Evolutionary conservation across 2,888 invertebrate species (phyloP), one percentile per base, ranked within the genome.

Genomic region (Orgyia antiqua): DNA sequence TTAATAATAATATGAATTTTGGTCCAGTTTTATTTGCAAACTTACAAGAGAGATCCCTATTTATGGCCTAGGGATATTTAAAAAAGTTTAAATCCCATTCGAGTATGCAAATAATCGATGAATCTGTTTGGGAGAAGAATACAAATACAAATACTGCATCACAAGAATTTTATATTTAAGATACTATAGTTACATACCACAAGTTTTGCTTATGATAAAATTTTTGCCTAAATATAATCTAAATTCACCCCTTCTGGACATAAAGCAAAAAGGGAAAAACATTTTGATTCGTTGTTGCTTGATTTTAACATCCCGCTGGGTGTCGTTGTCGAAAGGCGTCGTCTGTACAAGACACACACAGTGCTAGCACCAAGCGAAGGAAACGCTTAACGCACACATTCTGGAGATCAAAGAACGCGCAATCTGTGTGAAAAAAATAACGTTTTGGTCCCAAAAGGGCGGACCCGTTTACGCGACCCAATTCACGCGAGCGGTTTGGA

Each of bases 391-490:
- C 83, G 70, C 80, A 80, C 83, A 84, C 83, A 83, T 82, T 80
- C 71, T 72, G 68, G 60, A 79, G 82, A 84, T 84, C 84, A 77
- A 78, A 86, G 82, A 83, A 70, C 75, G 75, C 78, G 78, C 83
- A 83, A 82, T 86, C 82, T 80, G 80, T 80, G 76, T 79, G 76
- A 82, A 84, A 84, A 83, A 83, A 83, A 82, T 79, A 80, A 84
- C 77, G n/a, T 69, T 80, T 77, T 69, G 76, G 77, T 82, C 82
- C 84, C 84, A 72, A 84, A 79, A 84, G 84, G 84, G 83, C 82
- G 83, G 84, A 68, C 78, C 83, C 82, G 82, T 76, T 83, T 83
- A 79, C 79, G 84, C 86, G 86, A 82, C 82, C 86, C 83, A 84
- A 84, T 86, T 84, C 82, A 82, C 82, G 78, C 77, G 78, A 80